phyloP scores from a whole-genome alignment of 2,888 invertebrate species.

The Boloria euphrosyne region DNA sequence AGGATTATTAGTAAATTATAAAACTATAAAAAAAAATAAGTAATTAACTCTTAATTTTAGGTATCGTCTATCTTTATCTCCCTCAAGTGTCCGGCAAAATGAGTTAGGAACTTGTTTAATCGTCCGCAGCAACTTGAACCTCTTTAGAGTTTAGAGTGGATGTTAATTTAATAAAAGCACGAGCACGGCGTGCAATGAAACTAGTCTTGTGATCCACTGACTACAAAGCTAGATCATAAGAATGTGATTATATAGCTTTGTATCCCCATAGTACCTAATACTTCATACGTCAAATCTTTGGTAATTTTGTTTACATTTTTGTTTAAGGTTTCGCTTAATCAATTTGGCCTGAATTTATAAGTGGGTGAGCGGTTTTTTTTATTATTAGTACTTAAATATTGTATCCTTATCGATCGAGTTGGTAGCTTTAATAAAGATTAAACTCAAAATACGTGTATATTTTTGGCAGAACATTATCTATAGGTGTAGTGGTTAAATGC shows the following conservation, averaged over 20 bases:
- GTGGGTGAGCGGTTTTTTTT: conserved; percentile 31
- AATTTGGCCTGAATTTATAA: not conserved
- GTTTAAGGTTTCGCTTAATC: not conserved
- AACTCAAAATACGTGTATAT: conserved; percentile 34
- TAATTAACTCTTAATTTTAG: not conserved
- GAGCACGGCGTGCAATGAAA: conserved; percentile 39
- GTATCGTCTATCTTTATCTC: conserved; percentile 19
- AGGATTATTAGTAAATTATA: no score
- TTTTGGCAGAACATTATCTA: conserved; percentile 27
- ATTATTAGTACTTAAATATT: conserved; percentile 43
- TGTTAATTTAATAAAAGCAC: conserved; percentile 47
- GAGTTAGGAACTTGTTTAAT: conserved; percentile 40
- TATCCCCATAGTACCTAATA: no score
- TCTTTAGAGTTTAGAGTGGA: conserved; percentile 39
- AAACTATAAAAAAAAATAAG: no score
- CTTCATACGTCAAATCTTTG: no score
- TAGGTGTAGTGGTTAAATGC: not conserved
- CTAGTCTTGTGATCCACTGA: conserved; percentile 3
- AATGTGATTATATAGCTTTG: no score
- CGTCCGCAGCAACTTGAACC: conserved; percentile 43
- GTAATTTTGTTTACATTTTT: not conserved
- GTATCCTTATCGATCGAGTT: conserved; percentile 33
- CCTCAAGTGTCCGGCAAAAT: conserved; percentile 15
- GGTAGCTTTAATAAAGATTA: conserved; percentile 19
- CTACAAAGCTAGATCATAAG: not conserved